A percentile compares a stretch with the other conserved stretches of the same genome.
phyloP scores from a whole-genome alignment of 2,888 invertebrate species.

The Tenthredo livida region DNA sequence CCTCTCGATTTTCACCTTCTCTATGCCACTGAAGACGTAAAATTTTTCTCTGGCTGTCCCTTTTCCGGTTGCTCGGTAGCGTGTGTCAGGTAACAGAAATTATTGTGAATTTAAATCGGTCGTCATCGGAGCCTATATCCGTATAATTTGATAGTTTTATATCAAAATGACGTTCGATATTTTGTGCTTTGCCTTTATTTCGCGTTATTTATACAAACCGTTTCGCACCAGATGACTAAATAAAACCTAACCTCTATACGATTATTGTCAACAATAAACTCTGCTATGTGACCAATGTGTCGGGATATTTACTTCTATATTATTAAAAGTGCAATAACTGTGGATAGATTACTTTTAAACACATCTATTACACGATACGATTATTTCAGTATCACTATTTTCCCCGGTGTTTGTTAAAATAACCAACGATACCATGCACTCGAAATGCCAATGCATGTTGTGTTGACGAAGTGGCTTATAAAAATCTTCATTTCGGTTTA shows the following conservation, averaged over 20 bases:
- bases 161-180: constrained; percentile 23
- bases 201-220: constrained; percentile 12
- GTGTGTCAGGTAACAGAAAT: constrained; percentile 70
- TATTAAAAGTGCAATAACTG: not conserved
- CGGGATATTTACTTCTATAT: not conserved
- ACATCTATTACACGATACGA: not conserved
- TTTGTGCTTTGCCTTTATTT: constrained; percentile 19
- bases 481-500: not conserved
- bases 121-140: constrained; percentile 62
- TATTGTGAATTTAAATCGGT: constrained; percentile 63
- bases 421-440: constrained; percentile 1
- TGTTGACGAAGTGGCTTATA: constrained; percentile 16
- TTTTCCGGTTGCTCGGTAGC: constrained; percentile 71
- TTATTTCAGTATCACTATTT: not conserved
- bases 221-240: not conserved
- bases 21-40: constrained; percentile 40
- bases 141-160: not conserved
- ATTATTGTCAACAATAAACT: constrained; percentile 40
- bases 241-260: constrained; percentile 38
- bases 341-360: not conserved
- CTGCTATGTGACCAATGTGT: constrained; percentile 22
- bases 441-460: constrained; percentile 28
- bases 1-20: not conserved
- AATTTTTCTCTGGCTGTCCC: constrained; percentile 60
- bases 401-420: not conserved